phyloP scores from a whole-genome alignment of 2,113 vertebrate genomes.

The Elaphurus davidianus region DNA sequence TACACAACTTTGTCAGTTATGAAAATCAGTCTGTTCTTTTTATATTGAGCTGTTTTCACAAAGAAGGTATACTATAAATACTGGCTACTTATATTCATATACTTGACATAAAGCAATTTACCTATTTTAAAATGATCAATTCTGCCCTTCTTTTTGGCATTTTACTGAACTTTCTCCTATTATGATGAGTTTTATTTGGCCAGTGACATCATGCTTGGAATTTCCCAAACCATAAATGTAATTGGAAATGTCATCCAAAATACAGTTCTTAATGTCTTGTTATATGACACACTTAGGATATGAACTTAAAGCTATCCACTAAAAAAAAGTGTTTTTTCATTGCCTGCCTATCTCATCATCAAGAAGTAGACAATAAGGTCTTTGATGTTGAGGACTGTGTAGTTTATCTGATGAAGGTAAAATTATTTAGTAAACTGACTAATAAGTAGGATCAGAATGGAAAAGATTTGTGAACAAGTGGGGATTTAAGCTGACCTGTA shows the following conservation, averaged over 20 bases:
- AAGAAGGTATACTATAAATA: not conserved
- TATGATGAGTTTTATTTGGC: not conserved
- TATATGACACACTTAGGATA: not conserved
- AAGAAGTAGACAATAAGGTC: not conserved
- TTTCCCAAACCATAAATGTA: not conserved
- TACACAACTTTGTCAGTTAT: not conserved
- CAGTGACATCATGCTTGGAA: not conserved
- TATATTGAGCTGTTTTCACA: constrained; percentile 16
- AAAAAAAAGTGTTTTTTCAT: not conserved
- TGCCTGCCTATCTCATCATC: not conserved
- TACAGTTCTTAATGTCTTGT: not conserved
- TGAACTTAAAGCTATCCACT: not conserved
- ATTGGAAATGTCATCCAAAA: not conserved
- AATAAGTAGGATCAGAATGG: not conserved
- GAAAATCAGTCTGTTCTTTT: not conserved
- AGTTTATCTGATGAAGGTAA: not conserved
- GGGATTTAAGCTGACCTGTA: not conserved
- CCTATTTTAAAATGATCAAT: not conserved
- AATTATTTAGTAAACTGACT: not conserved
- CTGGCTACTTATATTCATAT: not conserved
- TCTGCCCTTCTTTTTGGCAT: not conserved
- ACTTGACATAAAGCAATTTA: not conserved
- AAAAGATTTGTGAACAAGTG: not conserved
- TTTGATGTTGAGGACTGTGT: not conserved
- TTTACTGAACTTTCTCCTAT: constrained; percentile 6